Percentiles rank a stretch among this genome's conserved stretches.
These are phyloP conservation scores for Ditylenchus weischeri DNA, from an alignment of 2,888 invertebrate species.

Conservation along the genomic window DNA sequence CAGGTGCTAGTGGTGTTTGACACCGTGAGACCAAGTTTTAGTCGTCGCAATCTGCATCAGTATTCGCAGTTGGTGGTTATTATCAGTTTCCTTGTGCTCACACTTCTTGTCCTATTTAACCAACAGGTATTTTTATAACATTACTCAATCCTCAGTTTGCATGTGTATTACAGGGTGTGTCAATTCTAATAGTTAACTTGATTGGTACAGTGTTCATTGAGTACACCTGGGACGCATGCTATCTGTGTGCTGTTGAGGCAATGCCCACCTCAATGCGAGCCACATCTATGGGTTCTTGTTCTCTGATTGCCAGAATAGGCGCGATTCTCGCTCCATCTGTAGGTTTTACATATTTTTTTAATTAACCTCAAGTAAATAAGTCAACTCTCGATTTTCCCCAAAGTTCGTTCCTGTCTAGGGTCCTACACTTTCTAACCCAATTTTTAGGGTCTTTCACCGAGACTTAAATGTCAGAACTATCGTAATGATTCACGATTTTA, in stretches of 20 bases:
- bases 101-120: conserved; percentile 42
- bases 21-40: conserved; percentile 36
- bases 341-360: neutral
- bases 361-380: neutral
- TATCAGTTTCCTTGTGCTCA: conserved; percentile 47
- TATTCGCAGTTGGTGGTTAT: conserved; percentile 46
- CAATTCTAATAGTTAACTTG: conserved; percentile 51
- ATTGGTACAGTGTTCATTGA: conserved; percentile 57
- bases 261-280: conserved; percentile 50
- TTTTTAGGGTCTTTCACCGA: no score
- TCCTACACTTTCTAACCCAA: no score
- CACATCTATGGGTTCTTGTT: conserved; percentile 45
- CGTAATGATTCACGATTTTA: no score
- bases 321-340: conserved; percentile 54
- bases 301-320: conserved; percentile 52
- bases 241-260: conserved; percentile 54
- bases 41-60: conserved; percentile 50
- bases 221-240: conserved; percentile 58
- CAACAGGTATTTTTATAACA: conserved; percentile 4
- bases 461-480: no score
- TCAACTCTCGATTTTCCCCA: no score
- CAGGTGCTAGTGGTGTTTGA: conserved; percentile 24
- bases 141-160: neutral
- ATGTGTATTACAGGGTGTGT: conserved; percentile 37
- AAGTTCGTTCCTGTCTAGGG: no score